These are phyloP conservation scores for Andrena praecox DNA, from an alignment of 2,888 invertebrate genomes.

Conservation along the genomic window DNA sequence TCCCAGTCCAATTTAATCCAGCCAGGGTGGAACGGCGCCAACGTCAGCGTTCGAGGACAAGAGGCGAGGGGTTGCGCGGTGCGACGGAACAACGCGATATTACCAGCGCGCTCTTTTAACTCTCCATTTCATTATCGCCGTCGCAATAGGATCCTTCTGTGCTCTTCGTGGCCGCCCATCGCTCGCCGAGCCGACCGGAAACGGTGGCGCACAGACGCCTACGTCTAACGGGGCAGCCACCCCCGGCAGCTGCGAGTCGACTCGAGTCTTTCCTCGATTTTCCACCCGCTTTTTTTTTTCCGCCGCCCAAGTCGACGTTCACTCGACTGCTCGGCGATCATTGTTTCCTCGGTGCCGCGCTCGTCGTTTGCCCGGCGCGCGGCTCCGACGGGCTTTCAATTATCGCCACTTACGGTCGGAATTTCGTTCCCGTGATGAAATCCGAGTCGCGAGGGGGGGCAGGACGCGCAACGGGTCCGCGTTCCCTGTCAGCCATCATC, in stretches of 20 bases:
- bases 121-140: conserved; percentile 47
- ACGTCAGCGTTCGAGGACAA: neutral
- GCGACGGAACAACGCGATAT: conserved; percentile 33
- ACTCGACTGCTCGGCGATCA: neutral
- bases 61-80: neutral
- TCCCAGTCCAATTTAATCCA: conserved; percentile 34
- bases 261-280: too few species aligned
- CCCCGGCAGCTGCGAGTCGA: neutral
- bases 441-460: conserved; percentile 6
- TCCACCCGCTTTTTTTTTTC: neutral
- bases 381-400: conserved; percentile 42
- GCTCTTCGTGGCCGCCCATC: neutral
- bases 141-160: conserved; percentile 42
- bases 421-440: conserved; percentile 43
- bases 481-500: conserved; percentile 64
- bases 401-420: conserved; percentile 51
- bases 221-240: neutral
- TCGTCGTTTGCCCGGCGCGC: neutral
- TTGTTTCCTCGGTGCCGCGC: neutral
- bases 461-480: neutral
- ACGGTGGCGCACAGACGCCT: conserved; percentile 14
- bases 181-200: conserved; percentile 22
- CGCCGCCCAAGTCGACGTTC: conserved; percentile 8
- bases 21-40: neutral
- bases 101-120: conserved; percentile 43